Percentiles rank a stretch among this genome's conserved stretches.
Conservation (phyloP, 2,113 vertebrate genomes). For the Phalacrocorax brasilianus region DNA sequence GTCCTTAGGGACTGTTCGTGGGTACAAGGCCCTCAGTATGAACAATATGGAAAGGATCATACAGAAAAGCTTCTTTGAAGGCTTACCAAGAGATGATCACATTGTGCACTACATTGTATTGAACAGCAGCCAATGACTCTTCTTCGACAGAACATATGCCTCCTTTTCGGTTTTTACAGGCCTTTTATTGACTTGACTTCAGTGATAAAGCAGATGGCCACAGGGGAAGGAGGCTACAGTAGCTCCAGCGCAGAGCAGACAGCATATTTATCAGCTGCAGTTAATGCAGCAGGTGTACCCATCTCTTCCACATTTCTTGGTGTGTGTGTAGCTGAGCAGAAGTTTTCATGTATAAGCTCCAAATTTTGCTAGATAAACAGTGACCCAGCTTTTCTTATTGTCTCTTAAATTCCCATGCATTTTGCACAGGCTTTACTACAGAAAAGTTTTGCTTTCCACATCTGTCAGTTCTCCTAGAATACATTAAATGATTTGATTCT, state of each 20-base stretch:
- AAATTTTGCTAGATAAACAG: not conserved
- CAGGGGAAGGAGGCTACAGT: not conserved
- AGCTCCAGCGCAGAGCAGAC: not conserved
- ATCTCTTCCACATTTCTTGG: not conserved
- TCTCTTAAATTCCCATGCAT: not conserved
- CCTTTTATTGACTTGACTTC: slow-evolving; percentile 44
- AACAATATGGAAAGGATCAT: not conserved
- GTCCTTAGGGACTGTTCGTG: not conserved
- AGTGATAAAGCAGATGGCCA: slow-evolving; percentile 41
- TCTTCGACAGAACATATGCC: slow-evolving; percentile 1
- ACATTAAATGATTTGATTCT: not conserved
- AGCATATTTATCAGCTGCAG: slow-evolving; percentile 21
- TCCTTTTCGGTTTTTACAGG: slow-evolving; percentile 14
- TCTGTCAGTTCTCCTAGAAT: not conserved
- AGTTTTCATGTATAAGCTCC: not conserved
- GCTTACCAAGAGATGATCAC: slow-evolving; percentile 25
- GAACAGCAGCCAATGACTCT: not conserved
- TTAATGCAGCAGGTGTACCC: slow-evolving; percentile 23
- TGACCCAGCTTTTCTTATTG: not conserved
- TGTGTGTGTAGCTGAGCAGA: not conserved
- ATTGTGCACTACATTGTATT: not conserved
- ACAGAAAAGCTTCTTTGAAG: slow-evolving; percentile 17
- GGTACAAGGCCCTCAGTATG: not conserved
- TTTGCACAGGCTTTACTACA: not conserved
- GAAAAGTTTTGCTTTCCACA: not conserved